phyloP scores from a whole-genome alignment of 2,113 vertebrate genomes.

The Archocentrus centrarchus region DNA sequence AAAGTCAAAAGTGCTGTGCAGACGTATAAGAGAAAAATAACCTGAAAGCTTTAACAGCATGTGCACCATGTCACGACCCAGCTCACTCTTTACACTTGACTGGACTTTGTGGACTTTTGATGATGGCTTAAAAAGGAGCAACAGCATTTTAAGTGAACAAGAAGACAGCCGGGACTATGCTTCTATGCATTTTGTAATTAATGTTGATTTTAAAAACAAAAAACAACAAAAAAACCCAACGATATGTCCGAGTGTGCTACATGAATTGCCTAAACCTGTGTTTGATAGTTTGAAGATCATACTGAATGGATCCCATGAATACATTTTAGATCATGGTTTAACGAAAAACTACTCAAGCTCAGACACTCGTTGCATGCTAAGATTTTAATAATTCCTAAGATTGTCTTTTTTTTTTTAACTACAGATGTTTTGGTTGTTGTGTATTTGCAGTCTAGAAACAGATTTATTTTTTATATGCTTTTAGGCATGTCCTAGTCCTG shows the following conservation, averaged over 20 bases:
- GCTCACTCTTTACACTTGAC: neutral
- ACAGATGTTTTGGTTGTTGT: slow-evolving; percentile 22
- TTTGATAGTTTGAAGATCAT: neutral
- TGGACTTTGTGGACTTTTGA: neutral
- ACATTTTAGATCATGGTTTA: slow-evolving; percentile 17
- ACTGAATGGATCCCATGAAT: slow-evolving; percentile 1
- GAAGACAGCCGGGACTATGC: neutral
- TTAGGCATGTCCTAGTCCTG: slow-evolving; percentile 41
- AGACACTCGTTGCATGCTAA: slow-evolving; percentile 57
- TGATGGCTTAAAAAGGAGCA: neutral
- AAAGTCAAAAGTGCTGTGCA: neutral
- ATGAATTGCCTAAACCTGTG: neutral
- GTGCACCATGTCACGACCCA: neutral
- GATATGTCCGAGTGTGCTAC: neutral
- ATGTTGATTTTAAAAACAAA: slow-evolving; percentile 23
- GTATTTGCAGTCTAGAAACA: slow-evolving; percentile 40
- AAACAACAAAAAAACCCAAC: neutral
- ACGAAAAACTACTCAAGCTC: slow-evolving; percentile 12
- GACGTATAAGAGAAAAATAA: neutral
- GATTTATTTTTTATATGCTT: slow-evolving; percentile 61
- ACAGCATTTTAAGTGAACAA: neutral
- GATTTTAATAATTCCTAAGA: slow-evolving; percentile 45
- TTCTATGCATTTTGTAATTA: slow-evolving; percentile 35
- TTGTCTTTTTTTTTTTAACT: slow-evolving; percentile 1
- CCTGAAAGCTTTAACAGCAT: neutral